Evolutionary conservation across 92 coral and sea anemone genomes (phyloP).

Genomic region (Epizoanthus illoricatus): DNA sequence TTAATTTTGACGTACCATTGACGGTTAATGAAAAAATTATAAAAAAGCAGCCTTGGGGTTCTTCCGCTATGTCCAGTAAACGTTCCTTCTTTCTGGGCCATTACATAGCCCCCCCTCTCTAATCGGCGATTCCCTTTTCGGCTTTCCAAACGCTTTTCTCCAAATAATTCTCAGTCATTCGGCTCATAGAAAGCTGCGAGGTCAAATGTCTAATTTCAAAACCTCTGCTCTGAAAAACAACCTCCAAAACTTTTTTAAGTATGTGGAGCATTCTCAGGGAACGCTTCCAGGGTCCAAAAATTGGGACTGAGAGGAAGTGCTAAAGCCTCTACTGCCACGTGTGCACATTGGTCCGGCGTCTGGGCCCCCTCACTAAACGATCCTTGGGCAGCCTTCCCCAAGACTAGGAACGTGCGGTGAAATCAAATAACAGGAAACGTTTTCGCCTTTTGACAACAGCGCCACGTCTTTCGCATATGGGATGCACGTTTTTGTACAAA

Average conservation of each 20-base stretch:
- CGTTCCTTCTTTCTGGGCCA: too few relatives aligned
- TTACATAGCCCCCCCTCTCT: too few relatives aligned
- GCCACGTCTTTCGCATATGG: slow-evolving; percentile 34
- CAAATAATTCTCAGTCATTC: too few relatives aligned
- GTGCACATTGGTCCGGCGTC: slow-evolving; percentile 67
- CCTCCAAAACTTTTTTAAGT: too few relatives aligned
- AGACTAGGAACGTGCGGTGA: slow-evolving; percentile 76
- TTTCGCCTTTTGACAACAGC: not conserved
- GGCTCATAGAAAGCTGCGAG: not conserved
- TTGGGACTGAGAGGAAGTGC: slow-evolving; percentile 67
- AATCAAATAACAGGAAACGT: not conserved
- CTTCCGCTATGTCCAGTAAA: too few relatives aligned
- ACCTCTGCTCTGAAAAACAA: not conserved
- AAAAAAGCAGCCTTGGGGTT: too few relatives aligned
- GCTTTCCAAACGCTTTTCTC: too few relatives aligned
- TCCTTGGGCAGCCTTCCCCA: slow-evolving; percentile 68
- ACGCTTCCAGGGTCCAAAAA: slow-evolving; percentile 65
- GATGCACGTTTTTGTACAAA: not conserved
- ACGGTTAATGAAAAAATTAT: too few relatives aligned
- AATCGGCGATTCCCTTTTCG: too few relatives aligned
- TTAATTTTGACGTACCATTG: too few relatives aligned
- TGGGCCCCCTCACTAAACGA: slow-evolving; percentile 74
- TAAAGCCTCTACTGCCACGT: slow-evolving; percentile 67
- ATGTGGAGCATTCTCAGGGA: slow-evolving; percentile 43
- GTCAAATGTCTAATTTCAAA: not conserved